Evolutionary conservation across 2,113 vertebrate species (phyloP), one percentile per base, ranked within the genome.

Genomic region (Embiotoca jacksoni): DNA sequence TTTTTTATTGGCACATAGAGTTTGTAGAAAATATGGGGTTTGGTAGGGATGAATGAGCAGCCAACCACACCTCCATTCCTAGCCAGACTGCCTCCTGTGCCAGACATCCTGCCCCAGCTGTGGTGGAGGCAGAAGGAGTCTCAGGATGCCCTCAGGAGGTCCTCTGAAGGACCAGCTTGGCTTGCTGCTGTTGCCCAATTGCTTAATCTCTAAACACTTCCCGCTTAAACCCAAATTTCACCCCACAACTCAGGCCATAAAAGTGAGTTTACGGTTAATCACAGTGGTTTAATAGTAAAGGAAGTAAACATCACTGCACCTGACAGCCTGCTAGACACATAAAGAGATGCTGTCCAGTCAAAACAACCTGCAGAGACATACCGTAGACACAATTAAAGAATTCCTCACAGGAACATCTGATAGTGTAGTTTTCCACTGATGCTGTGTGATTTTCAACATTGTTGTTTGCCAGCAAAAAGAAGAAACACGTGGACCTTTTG

Each of bases 361-460:
- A 89, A 92, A 93, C 86, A 91, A 86, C 79, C 84, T 81, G 56
- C 53, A 61, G 70, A 86, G 63, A 83, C 82, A 66, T 37, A 73
- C 41, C 47, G 8, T 66, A 63, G 72, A 76, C 54, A 52, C 61
- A 80, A 32, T 61, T 6, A 67, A 85, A 66, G 52, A 64, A 81
- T 60, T 61, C 13, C 54, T 13, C 1, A 53, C 59, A 60, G 63
- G 74, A 83, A 76, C 50, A 37, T 54, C 14, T 70, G 39, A 67
- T 46, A 16, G 52, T 71, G 65, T 49, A 36, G 6, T 81, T 85
- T 88, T 82, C 61, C 85, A 80, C 60, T 47, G 5, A 72, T 41
- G 16, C 58, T 44, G 46, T 66, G 35, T 53, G 50, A 55, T 71
- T 78, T 67, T 66, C 67, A 59, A 44, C 41, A 46, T 46, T 9